Evolutionary conservation across 2,888 invertebrate genomes (phyloP).

Genomic region (Dolichopus griseipennis): DNA sequence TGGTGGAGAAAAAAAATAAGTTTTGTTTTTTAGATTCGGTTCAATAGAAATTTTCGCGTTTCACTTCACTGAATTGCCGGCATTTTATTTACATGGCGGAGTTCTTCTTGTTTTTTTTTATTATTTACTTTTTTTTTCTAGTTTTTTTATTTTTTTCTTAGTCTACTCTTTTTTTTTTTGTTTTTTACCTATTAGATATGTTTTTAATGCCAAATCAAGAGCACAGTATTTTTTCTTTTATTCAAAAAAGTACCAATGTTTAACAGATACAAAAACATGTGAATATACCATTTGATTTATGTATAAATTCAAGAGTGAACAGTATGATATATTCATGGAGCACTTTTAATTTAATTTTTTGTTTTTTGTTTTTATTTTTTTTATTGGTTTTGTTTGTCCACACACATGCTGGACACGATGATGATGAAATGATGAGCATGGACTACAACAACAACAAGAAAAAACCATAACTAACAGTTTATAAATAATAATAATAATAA

Average conservation of each 20-base stretch:
- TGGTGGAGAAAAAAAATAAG: too few relatives aligned
- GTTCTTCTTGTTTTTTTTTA: neutral
- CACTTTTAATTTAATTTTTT: too few relatives aligned
- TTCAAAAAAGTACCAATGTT: neutral
- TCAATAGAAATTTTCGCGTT: conserved; percentile 8
- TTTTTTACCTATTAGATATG: conserved; percentile 5
- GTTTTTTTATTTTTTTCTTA: neutral
- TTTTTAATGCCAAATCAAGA: conserved; percentile 9
- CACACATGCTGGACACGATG: too few relatives aligned
- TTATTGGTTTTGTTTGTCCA: too few relatives aligned
- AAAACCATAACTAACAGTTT: too few relatives aligned
- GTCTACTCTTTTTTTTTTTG: neutral
- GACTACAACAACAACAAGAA: too few relatives aligned
- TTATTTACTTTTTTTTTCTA: neutral
- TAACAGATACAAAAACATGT: neutral
- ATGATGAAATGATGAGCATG: too few relatives aligned
- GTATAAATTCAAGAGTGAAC: neutral
- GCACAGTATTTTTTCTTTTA: neutral
- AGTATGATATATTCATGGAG: too few relatives aligned
- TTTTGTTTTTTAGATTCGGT: neutral
- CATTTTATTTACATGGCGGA: conserved; percentile 6
- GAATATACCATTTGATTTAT: neutral
- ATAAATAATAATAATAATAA: too few relatives aligned
- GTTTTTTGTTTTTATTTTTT: too few relatives aligned
- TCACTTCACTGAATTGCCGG: conserved; percentile 9